Evolutionary conservation across 2,113 vertebrate species (phyloP), one percentile per base, ranked within the genome.

Genomic region (Circaetus cinerascens): DNA sequence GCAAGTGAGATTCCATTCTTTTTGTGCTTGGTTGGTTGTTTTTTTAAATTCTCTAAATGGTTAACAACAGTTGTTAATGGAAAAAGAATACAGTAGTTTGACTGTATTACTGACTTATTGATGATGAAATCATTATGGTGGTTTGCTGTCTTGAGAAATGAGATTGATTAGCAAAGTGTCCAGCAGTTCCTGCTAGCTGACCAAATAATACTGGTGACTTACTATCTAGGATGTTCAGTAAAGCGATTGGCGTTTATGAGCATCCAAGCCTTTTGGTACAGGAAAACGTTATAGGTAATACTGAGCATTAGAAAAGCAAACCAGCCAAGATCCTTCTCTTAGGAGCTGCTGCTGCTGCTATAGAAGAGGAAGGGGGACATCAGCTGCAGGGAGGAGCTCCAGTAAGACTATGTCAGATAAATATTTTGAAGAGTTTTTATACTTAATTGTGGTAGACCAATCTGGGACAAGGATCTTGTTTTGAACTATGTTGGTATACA

Each of bases 1-100:
- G 74, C 76, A 82, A 91, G 48, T 78, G 48, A 34, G 66, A 89
- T 95, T 80, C 76, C 88, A 93, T 92, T 95, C 60, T 60, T 90
- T 88, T 43, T 68, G 55, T 85, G 29, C 57, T 73, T n/a, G 23
- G 15, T 18, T 23, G 11, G 19, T 79, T 41, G 22, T 25, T 32
- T 48, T 40, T 77, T 51, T 76, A 34, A 17, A 32, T 76, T 86
- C 69, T 59, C 60, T 87, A 68, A 84, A 81, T 91, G 43, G 40
- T 74, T 93, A 69, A 55, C 75, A 92, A 23, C 30, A 64, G 40
- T 68, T 74, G 43, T 84, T 73, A 85, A 67, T 76, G 40, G 48
- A 72, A 60, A 78, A 92, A 81, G 38, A 87, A 66, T 38, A 84
- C 34, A 64, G 76, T 38, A 55, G 26, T 57, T 92, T 86, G 75